phyloP scores from a whole-genome alignment of 2,888 invertebrate genomes.

The Athetis lepigone region DNA sequence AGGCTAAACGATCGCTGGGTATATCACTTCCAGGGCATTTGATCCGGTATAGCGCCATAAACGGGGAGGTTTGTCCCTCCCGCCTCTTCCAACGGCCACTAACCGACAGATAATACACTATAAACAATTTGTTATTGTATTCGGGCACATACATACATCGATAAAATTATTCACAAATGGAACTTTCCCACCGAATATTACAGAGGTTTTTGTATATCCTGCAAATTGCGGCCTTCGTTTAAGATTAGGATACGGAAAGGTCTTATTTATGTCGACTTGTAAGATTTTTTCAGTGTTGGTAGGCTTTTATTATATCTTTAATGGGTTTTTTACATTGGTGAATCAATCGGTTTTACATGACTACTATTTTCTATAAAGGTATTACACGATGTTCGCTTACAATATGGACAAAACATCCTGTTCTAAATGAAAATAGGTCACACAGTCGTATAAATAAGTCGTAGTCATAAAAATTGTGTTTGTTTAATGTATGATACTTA shows the following conservation, averaged over 20 bases:
- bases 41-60: constrained; percentile 79
- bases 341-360: neutral
- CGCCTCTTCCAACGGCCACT: constrained; percentile 67
- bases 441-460: no score
- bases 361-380: neutral
- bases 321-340: constrained; percentile 37
- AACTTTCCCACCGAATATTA: constrained; percentile 36
- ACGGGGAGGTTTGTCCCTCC: constrained; percentile 67
- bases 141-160: constrained; percentile 45
- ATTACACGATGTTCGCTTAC: neutral
- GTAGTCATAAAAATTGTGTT: no score
- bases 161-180: constrained; percentile 59
- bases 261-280: constrained; percentile 41
- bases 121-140: constrained; percentile 67
- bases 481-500: no score
- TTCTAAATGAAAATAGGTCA: neutral
- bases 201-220: constrained; percentile 41
- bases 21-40: constrained; percentile 84
- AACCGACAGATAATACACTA: constrained; percentile 68
- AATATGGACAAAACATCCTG: neutral
- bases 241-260: constrained; percentile 46
- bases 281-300: constrained; percentile 33
- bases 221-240: constrained; percentile 48
- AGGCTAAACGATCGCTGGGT: constrained; percentile 75
- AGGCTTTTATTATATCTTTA: constrained; percentile 24